Base-by-base conservation (phyloP, 1,140 invertebrate genomes). In the Tetraneura akinire region DNA sequence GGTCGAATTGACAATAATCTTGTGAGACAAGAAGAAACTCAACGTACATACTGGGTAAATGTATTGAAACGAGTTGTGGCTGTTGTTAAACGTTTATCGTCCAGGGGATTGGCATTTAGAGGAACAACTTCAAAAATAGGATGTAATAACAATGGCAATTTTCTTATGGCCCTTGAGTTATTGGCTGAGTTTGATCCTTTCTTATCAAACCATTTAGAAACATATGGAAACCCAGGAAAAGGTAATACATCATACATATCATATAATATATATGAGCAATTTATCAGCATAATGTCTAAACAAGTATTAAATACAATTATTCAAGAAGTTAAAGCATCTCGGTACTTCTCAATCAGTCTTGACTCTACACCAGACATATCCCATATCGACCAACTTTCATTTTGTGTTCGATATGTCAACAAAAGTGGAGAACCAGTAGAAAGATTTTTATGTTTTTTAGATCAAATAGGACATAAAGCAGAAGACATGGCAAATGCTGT, bases 341-440 rank as follows among this genome's bases (percentile, higher is more conserved):
- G 81, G 85, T 73, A 85, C 21, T 29, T 23, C 3, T 16, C 84
- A 84, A 81, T 87, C 84, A 60, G 82, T 86, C 1, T 49, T n/a
- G 85, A 86, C 83, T 86, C 84, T 11, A 86, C 84, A 21, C 84
- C 84, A 47, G 84, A 87, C 82, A 82, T 85, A 60, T 81, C 83
- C 10, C 83, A 85, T 66, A 81, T 83, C 1, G 85, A 86, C 82
- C 85, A 87, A 80, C 81, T 86, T 18, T 84, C 84, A 42, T 80
- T 84, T 57, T 74, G 83, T 16, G 68, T 83, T 78, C n/a, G n/a
- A n/a, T n/a, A n/a, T n/a, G n/a, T n/a, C n/a, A n/a, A n/a, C n/a
- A n/a, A n/a, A n/a, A n/a, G n/a, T n/a, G n/a, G n/a, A n/a, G n/a
- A n/a, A n/a, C n/a, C n/a, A n/a, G n/a, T n/a, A n/a, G n/a, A n/a